Evolutionary conservation across 2,113 vertebrate species (phyloP), one percentile per base, ranked within the genome.

Genomic region (Gambusia affinis): DNA sequence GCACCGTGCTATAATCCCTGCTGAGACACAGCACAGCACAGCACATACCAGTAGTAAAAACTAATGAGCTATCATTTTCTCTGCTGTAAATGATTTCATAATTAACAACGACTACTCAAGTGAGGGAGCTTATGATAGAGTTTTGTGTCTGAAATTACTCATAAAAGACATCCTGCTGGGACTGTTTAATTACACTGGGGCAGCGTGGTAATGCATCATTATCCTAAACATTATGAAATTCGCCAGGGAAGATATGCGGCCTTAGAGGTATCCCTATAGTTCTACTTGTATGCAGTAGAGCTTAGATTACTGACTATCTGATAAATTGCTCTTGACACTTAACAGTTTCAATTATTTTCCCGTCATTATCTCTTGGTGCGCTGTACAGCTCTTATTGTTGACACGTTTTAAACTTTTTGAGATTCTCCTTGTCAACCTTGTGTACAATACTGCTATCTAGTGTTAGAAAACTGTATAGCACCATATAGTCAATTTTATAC

Each of bases 371-470:
- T 67, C 30, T 73, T 63, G 44, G 75, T 70, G 83, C 51, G 75
- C 79, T 81, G 82, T 75, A 81, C 70, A 75, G 51, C 63, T 85
- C 67, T 64, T 62, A 44, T 71, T 70, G 67, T 29, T 65, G 39
- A 76, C 29, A 60, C 22, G 63, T 54, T 57, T 57, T n/a, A 72
- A 69, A 30, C 78, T 73, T 82, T 64, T 15, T 37, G 65, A 54
- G 61, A 61, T 24, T 44, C 44, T 75, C 62, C 5, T 24, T 35
- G 39, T 67, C 81, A 47, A 66, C 24, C 64, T 57, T 66, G 15
- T 94, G 89, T 91, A 85, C 80, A 85, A 92, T 93, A 93, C 88
- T 91, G 92, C 92, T 84, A 28, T 85, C 93, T 91, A 85, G 68
- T 79, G 88, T 87, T 86, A 73, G 61, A 81, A 73, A 73, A 79